Evolutionary conservation across 2,113 vertebrate species (phyloP).

Genomic region (Abramis brama): DNA sequence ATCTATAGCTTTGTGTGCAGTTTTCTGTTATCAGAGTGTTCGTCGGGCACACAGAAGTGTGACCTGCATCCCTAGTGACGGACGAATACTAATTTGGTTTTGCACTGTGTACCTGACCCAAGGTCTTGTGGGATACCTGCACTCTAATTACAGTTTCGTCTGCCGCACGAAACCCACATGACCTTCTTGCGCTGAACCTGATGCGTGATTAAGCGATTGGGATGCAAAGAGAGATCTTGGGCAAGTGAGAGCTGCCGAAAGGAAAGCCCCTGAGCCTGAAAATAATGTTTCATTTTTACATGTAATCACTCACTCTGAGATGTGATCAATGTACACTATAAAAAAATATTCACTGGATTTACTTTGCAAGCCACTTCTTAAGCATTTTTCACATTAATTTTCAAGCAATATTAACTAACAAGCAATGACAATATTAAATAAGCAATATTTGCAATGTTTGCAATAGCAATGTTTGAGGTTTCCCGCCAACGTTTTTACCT

Average conservation of each 20-base stretch:
- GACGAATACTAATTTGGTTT: conserved; percentile 25
- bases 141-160: conserved; percentile 43
- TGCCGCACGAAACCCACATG: neutral
- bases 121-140: conserved; percentile 21
- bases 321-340: neutral
- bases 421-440: too few species aligned
- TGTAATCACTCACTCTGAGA: conserved; percentile 10
- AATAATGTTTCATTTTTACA: neutral
- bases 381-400: neutral
- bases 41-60: neutral
- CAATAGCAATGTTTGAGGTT: neutral
- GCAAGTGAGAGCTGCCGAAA: neutral
- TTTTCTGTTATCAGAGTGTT: conserved; percentile 1
- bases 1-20: conserved; percentile 17
- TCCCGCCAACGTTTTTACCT: neutral
- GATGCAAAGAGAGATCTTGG: conserved; percentile 21
- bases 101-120: conserved; percentile 28
- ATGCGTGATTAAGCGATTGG: conserved; percentile 12
- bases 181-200: conserved; percentile 9
- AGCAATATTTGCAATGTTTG: too few species aligned
- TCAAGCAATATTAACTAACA: neutral
- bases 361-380: neutral
- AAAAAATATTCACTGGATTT: neutral
- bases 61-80: neutral
- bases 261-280: neutral